These are phyloP conservation scores for Cololabis saira DNA, from an alignment of 2,113 vertebrate genomes.

Conservation along the genomic window DNA sequence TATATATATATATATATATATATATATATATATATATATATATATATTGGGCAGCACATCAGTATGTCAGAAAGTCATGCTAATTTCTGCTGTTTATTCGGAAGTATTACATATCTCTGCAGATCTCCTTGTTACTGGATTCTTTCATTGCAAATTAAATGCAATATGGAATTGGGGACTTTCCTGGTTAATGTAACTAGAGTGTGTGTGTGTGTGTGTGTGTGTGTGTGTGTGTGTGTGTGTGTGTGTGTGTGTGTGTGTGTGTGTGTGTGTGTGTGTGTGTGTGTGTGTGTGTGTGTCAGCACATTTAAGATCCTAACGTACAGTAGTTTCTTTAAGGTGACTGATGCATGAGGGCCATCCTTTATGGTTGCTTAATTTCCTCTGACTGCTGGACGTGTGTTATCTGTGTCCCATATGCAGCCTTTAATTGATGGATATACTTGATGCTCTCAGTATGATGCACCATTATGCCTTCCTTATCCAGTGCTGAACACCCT, in stretches of 20 bases:
- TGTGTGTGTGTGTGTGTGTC: no score
- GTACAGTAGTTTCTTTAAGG: not conserved
- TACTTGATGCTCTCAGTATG: conserved; percentile 13
- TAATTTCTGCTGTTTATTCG: conserved; percentile 1
- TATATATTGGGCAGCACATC: no score
- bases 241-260: no score
- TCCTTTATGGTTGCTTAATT: not conserved
- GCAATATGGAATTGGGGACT: not conserved
- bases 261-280: no score
- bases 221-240: no score
- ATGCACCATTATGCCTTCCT: not conserved
- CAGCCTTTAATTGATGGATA: conserved; percentile 11
- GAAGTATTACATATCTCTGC: not conserved
- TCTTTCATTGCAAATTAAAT: not conserved
- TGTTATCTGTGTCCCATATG: not conserved
- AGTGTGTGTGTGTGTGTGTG: no score
- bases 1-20: no score
- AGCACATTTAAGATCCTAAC: not conserved
- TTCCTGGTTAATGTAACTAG: not conserved
- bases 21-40: no score
- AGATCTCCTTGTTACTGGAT: not conserved
- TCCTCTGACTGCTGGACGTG: not conserved
- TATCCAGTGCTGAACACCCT: not conserved
- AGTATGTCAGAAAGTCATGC: not conserved
- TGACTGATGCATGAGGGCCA: not conserved